Evolutionary conservation across 2,797 vertebrate species (phyloP).

Genomic region (Platalea minor): DNA sequence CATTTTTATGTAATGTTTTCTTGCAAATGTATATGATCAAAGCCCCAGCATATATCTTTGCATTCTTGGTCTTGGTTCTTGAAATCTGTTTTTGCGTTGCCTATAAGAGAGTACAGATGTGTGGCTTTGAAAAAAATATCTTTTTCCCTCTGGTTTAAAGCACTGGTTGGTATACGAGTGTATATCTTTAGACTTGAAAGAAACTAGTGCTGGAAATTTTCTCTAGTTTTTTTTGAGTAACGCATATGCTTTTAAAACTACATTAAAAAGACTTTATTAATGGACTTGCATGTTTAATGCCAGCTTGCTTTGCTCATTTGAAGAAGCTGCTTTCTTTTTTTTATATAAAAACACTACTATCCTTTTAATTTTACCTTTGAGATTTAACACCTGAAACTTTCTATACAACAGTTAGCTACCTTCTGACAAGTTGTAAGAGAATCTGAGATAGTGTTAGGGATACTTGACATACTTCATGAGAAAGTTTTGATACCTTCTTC

Average conservation of each 20-base stretch:
- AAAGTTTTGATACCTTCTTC: background rate
- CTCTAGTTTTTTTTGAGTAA: background rate
- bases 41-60: background rate
- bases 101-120: background rate
- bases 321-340: background rate
- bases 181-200: background rate
- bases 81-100: background rate
- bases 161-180: background rate
- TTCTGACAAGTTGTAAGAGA: background rate
- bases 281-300: background rate
- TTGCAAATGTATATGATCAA: background rate
- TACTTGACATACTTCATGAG: background rate
- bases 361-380: background rate
- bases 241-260: background rate
- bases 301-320: background rate
- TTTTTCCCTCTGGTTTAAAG: background rate
- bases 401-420: background rate
- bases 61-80: background rate
- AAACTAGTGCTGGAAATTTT: background rate
- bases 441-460: background rate
- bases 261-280: background rate
- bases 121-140: background rate
- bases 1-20: background rate
- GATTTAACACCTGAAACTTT: background rate
- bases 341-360: rapidly evolving